A percentile compares a stretch with the other conserved stretches of the same genome.
Conservation (phyloP, 92 coral and sea anemone species). For the Scolanthus callimorphus region DNA sequence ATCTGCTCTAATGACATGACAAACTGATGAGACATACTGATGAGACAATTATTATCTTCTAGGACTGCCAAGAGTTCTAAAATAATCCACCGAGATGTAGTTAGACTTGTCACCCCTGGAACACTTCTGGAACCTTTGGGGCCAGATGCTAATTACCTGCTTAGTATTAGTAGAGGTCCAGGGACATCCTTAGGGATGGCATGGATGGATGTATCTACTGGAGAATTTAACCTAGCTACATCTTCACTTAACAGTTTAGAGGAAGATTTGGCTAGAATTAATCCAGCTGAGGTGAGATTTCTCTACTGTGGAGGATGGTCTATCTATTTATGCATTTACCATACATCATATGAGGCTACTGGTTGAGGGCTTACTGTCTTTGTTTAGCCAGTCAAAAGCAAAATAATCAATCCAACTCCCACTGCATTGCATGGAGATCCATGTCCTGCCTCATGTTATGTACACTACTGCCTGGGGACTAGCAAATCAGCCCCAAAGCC, state of each 20-base stretch:
- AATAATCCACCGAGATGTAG: constrained; percentile 75
- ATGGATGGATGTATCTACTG: constrained; percentile 85
- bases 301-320: too few relatives aligned
- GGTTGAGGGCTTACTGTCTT: too few relatives aligned
- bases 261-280: constrained; percentile 77
- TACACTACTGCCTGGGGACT: too few relatives aligned
- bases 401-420: too few relatives aligned
- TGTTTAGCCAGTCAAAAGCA: not conserved
- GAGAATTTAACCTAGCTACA: constrained; percentile 65
- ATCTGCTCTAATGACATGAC: too few relatives aligned
- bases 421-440: not conserved
- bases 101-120: constrained; percentile 88
- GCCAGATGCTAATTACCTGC: constrained; percentile 80
- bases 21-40: too few relatives aligned
- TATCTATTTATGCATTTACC: too few relatives aligned
- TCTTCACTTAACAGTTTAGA: constrained; percentile 64
- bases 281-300: constrained; percentile 81
- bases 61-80: constrained; percentile 71
- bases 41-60: too few relatives aligned
- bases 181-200: constrained; percentile 73
- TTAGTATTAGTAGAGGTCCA: constrained; percentile 70
- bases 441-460: not conserved
- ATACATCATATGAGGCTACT: too few relatives aligned
- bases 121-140: constrained; percentile 75
- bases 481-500: too few relatives aligned